Evolutionary conservation across 2,888 invertebrate genomes (phyloP), one percentile per base, ranked within the genome.

Genomic region (Cynaeus angustus): DNA sequence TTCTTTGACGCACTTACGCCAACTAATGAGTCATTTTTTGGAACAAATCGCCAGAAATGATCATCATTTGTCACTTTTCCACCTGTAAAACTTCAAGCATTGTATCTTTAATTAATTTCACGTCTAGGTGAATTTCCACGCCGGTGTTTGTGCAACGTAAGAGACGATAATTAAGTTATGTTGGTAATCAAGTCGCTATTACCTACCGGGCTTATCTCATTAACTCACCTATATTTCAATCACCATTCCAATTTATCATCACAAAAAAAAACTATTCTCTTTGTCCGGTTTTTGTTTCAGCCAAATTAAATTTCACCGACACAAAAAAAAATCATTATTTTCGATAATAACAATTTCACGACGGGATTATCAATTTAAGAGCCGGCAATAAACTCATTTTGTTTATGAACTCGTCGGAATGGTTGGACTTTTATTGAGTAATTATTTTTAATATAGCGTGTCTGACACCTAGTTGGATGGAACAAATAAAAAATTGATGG

Each of bases 391-490:
- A 75, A 77, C 70, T 72, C 72, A 71, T 74, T 74, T 75, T 75
- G 74, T 77, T 78, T 78, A 78, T 75, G 74, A 70, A 72, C 71
- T 61, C 73, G 64, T 70, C 71, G 64, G 74, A 73, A 70, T 75
- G 64, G 50, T 66, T 53, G 37, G 76, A 77, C 77, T 74, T 77
- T 78, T 78, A 78, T 78, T 76, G 78, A 75, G 77, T 75, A 75
- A 78, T 79, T 79, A 79, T 79, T 79, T 79, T 76, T 73, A 77
- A 74, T 73, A 67, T 74, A 72, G 77, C 77, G 74, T 77, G 76
- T 72, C 74, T 73, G 77, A 79, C 79, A 79, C 79, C 79, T 79
- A 79, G 77, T 79, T 62, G 37, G 41, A 48, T 21, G 45, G 41
- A 62, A 62, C 21, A 10, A 21, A 46, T 43, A 62, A 62, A 52